Conservation (phyloP, 2,113 vertebrate genomes). For the Daboia siamensis region DNA sequence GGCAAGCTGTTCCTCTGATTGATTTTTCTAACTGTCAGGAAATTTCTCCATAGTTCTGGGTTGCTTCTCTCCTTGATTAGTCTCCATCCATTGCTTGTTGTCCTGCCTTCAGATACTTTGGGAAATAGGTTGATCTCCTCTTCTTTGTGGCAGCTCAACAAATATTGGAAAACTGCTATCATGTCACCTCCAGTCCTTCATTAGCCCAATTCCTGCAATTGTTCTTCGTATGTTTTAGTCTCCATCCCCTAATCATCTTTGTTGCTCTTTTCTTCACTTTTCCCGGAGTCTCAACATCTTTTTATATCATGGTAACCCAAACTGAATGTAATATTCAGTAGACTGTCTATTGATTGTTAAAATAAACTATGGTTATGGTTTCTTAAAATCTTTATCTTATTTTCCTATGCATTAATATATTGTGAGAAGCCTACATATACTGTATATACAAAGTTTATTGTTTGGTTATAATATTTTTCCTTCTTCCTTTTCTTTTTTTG, state of each 20-base stretch:
- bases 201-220: neutral
- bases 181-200: neutral
- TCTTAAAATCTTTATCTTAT: neutral
- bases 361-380: neutral
- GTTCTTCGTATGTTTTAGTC: too few relatives aligned
- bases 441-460: too few relatives aligned
- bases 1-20: neutral
- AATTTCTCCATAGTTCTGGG: neutral
- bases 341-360: neutral
- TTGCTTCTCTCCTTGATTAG: neutral
- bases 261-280: neutral
- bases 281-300: neutral
- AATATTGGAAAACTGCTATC: neutral
- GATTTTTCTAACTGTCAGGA: neutral
- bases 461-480: neutral
- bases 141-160: neutral
- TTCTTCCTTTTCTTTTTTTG: neutral
- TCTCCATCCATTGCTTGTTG: neutral
- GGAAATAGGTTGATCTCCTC: neutral
- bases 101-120: neutral
- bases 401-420: neutral
- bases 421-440: neutral
- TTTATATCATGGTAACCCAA: neutral
- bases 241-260: neutral
- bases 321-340: neutral